phyloP scores from a whole-genome alignment of 2,888 invertebrate genomes.

The Cactoblastis cactorum region DNA sequence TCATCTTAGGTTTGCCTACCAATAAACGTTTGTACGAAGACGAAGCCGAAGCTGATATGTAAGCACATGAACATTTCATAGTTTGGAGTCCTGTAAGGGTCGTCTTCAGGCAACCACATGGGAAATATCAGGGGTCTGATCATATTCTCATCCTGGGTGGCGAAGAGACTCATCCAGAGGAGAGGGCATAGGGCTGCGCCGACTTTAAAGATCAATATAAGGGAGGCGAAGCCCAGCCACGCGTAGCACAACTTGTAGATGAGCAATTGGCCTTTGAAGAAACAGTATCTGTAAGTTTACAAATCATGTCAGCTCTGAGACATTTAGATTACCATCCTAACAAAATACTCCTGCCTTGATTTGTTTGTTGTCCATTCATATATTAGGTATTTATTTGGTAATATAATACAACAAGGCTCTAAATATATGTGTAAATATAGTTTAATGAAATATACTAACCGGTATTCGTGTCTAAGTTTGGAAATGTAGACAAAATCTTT shows the following conservation, averaged over 20 bases:
- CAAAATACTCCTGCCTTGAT: too few relatives aligned
- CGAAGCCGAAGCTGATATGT: constrained; percentile 26
- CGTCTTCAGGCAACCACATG: constrained; percentile 54
- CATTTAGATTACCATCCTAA: too few relatives aligned
- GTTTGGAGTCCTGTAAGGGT: constrained; percentile 51
- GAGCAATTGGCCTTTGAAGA: constrained; percentile 46
- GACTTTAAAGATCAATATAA: constrained; percentile 30
- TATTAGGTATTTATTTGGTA: too few relatives aligned
- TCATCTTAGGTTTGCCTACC: too few relatives aligned
- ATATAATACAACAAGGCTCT: too few relatives aligned
- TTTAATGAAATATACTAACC: constrained; percentile 30
- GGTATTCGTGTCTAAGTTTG: constrained; percentile 36
- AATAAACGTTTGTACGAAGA: constrained; percentile 39
- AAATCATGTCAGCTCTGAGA: too few relatives aligned
- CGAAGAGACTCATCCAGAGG: constrained; percentile 42
- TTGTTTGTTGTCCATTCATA: too few relatives aligned
- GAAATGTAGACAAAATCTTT: constrained; percentile 44
- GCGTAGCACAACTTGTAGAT: constrained; percentile 48
- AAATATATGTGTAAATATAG: neutral
- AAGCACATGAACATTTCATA: constrained; percentile 50
- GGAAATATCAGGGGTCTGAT: constrained; percentile 50
- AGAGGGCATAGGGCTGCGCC: constrained; percentile 33
- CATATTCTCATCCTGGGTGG: constrained; percentile 40
- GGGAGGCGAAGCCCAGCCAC: constrained; percentile 36
- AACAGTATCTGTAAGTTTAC: constrained; percentile 41